Evolutionary conservation across 2,113 vertebrate species (phyloP).

Genomic region (Grammomys surdaster): DNA sequence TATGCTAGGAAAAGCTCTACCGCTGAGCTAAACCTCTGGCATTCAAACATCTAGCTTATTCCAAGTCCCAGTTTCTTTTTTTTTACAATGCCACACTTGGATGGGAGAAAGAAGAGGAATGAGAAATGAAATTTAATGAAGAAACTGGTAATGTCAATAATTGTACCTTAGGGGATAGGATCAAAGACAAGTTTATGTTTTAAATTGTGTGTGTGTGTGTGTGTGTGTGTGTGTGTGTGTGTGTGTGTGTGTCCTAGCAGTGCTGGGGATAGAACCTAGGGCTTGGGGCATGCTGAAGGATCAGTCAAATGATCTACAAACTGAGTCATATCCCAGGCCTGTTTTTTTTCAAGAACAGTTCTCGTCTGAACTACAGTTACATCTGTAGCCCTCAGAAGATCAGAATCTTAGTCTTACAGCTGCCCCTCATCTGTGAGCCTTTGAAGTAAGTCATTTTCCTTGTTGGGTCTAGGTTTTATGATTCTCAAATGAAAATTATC

Average conservation of each 20-base stretch:
- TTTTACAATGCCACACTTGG: background rate
- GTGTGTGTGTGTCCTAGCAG: background rate
- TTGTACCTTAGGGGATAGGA: background rate
- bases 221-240: background rate
- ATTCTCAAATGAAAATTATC: conserved; percentile 60
- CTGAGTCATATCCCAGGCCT: background rate
- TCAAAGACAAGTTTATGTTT: conserved; percentile 56
- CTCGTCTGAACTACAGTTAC: background rate
- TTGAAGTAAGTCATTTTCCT: conserved; percentile 29
- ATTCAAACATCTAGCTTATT: conserved; percentile 50
- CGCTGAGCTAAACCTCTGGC: background rate
- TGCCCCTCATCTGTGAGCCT: background rate
- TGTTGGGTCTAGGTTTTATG: background rate
- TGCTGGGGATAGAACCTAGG: background rate
- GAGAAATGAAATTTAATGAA: conserved; percentile 58
- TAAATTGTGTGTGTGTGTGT: conserved; percentile 35
- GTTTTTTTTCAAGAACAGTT: background rate
- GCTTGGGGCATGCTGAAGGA: background rate
- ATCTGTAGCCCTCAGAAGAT: conserved; percentile 11
- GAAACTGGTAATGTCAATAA: conserved; percentile 35
- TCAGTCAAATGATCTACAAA: background rate
- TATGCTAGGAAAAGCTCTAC: background rate
- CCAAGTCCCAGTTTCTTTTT: background rate
- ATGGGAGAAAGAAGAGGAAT: background rate
- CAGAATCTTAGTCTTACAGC: background rate